Conservation (phyloP, 2,797 vertebrate genomes). For the Sarcoramphus papa region DNA sequence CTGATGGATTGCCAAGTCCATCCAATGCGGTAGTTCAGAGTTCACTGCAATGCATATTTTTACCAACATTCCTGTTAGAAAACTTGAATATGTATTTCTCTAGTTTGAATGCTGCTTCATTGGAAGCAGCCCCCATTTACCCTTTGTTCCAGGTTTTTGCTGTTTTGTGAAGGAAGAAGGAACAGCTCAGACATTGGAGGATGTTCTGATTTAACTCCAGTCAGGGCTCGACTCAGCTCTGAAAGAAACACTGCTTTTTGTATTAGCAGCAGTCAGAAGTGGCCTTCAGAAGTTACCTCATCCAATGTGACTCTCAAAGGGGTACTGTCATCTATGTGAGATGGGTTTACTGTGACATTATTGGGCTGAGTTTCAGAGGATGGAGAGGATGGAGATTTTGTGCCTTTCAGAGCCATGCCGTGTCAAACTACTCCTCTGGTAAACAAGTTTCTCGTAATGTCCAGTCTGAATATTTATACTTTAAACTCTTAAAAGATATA, state of each 20-base stretch:
- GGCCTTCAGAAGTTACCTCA: background rate
- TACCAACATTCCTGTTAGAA: constrained; percentile 74
- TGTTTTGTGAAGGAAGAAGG: constrained; percentile 32
- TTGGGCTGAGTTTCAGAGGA: background rate
- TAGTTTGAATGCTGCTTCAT: constrained; percentile 55
- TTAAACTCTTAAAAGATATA: background rate
- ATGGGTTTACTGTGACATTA: background rate
- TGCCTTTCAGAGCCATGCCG: constrained; percentile 16
- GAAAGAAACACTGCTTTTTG: background rate
- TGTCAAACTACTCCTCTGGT: background rate
- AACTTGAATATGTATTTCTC: constrained; percentile 51
- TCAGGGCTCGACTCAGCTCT: background rate
- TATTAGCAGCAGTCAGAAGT: background rate
- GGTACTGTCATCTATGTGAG: background rate
- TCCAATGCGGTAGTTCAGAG: constrained; percentile 5
- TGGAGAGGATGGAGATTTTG: background rate
- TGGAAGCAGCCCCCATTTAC: constrained; percentile 7
- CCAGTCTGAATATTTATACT: background rate
- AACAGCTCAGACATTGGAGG: background rate
- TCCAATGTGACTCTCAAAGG: background rate
- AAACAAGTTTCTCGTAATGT: background rate
- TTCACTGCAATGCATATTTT: background rate
- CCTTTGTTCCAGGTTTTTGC: background rate
- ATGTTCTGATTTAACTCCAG: background rate
- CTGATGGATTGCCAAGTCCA: background rate